Evolutionary conservation across 2,113 vertebrate genomes (phyloP).

Genomic region (Heterotilapia buettikoferi): DNA sequence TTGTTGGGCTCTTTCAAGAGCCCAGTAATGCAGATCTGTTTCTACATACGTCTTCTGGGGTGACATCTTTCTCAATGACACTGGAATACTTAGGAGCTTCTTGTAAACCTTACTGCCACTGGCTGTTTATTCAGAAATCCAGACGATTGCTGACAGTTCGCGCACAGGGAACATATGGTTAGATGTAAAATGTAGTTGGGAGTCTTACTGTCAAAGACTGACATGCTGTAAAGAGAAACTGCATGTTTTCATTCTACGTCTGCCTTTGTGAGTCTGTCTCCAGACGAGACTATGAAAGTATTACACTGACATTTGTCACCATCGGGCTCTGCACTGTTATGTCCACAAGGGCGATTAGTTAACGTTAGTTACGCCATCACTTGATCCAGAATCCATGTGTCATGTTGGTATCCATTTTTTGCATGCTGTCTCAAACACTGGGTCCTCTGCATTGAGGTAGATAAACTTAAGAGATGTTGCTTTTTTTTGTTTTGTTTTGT

Average conservation of each 20-base stretch:
- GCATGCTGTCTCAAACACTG: slow-evolving; percentile 61
- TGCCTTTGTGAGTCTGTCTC: neutral
- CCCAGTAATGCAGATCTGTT: neutral
- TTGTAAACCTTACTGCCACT: slow-evolving; percentile 11
- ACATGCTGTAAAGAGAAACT: slow-evolving; percentile 28
- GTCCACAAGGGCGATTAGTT: slow-evolving; percentile 31
- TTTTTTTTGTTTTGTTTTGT: neutral
- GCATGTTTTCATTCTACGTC: slow-evolving; percentile 36
- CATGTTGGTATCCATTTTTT: slow-evolving; percentile 26
- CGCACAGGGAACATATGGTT: neutral
- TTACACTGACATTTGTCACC: slow-evolving; percentile 48
- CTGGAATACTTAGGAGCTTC: slow-evolving; percentile 54
- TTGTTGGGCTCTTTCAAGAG: slow-evolving; percentile 10
- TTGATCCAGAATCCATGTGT: slow-evolving; percentile 27
- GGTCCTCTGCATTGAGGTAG: slow-evolving; percentile 42
- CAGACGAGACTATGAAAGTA: slow-evolving; percentile 41
- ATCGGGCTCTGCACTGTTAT: slow-evolving; percentile 53
- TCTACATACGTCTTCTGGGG: neutral
- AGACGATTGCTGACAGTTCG: neutral
- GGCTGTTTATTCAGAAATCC: slow-evolving; percentile 16
- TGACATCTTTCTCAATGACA: slow-evolving; percentile 47
- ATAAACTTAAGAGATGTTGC: neutral
- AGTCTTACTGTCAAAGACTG: neutral
- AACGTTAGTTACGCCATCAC: slow-evolving; percentile 1
- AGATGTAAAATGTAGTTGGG: slow-evolving; percentile 8